Evolutionary conservation across 2,888 invertebrate species (phyloP).

Genomic region (Brachynemurus nebulosus): DNA sequence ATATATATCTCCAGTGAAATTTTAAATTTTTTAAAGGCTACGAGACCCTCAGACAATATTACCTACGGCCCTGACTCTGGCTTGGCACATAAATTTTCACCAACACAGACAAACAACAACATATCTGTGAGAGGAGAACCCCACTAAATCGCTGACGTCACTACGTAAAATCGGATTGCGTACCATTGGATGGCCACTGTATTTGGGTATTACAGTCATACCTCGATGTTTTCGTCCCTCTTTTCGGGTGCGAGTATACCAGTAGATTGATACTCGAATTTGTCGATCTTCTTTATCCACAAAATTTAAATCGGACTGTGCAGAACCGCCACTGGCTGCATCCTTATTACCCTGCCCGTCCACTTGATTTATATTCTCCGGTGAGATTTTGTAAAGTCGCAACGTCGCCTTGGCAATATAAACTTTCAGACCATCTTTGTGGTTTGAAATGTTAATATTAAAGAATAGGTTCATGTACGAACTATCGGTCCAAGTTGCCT

Average conservation of each 20-base stretch:
- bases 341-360: neutral
- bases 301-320: constrained; percentile 17
- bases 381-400: constrained; percentile 36
- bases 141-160: no score
- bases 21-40: no score
- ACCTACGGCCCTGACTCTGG: no score
- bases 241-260: constrained; percentile 39
- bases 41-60: no score
- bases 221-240: constrained; percentile 38
- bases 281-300: constrained; percentile 36
- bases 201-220: constrained; percentile 22
- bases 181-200: neutral
- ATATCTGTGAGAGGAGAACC: neutral
- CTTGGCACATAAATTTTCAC: no score
- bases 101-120: neutral
- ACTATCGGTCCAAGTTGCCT: constrained; percentile 38
- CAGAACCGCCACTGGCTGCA: constrained; percentile 16
- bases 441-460: constrained; percentile 34
- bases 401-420: constrained; percentile 39
- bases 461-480: constrained; percentile 42
- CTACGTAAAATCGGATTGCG: no score
- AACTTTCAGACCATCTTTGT: constrained; percentile 31
- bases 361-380: constrained; percentile 22
- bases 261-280: constrained; percentile 42
- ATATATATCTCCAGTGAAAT: no score